Percentiles rank a stretch among this genome's conserved stretches.
Evolutionary conservation across 2,113 vertebrate species (phyloP).

Genomic region (Phalacrocorax brasilianus): DNA sequence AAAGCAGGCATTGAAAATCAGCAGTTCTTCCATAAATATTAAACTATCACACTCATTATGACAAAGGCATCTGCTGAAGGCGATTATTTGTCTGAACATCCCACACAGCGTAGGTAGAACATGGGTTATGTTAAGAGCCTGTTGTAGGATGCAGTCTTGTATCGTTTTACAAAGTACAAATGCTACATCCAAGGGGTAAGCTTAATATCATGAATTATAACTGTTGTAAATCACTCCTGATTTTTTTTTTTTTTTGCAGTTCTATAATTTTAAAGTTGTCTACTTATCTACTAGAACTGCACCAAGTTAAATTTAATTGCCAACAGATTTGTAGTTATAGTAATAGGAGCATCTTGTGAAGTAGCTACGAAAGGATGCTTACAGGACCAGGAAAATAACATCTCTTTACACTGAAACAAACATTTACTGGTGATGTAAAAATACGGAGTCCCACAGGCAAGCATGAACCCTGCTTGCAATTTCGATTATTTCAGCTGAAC

Average conservation of each 20-base stretch:
- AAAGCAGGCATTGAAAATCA: conserved; percentile 48
- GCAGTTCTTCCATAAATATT: conserved; percentile 61
- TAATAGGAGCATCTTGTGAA: conserved; percentile 25
- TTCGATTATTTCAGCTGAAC: conserved; percentile 30
- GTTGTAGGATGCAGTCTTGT: conserved; percentile 41
- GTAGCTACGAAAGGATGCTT: conserved; percentile 26
- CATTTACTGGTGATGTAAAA: conserved; percentile 24
- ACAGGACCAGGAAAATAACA: conserved; percentile 3
- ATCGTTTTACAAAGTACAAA: conserved; percentile 20
- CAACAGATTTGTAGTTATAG: conserved; percentile 23
- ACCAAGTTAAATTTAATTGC: conserved; percentile 34
- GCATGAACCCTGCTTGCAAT: neutral
- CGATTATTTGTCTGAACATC: conserved; percentile 63
- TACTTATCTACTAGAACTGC: conserved; percentile 7
- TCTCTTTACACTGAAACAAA: conserved; percentile 24
- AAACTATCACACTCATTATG: conserved; percentile 57
- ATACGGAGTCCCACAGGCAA: neutral
- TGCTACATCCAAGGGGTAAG: conserved; percentile 25
- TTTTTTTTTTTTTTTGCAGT: neutral
- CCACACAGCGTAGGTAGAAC: conserved; percentile 60
- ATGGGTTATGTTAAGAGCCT: conserved; percentile 60
- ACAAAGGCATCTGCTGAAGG: conserved; percentile 67
- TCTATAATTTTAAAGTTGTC: conserved; percentile 5
- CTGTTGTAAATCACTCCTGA: neutral
- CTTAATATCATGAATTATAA: conserved; percentile 20